Evolutionary conservation across 2,113 vertebrate genomes (phyloP).

Genomic region (Ophiodon elongatus): DNA sequence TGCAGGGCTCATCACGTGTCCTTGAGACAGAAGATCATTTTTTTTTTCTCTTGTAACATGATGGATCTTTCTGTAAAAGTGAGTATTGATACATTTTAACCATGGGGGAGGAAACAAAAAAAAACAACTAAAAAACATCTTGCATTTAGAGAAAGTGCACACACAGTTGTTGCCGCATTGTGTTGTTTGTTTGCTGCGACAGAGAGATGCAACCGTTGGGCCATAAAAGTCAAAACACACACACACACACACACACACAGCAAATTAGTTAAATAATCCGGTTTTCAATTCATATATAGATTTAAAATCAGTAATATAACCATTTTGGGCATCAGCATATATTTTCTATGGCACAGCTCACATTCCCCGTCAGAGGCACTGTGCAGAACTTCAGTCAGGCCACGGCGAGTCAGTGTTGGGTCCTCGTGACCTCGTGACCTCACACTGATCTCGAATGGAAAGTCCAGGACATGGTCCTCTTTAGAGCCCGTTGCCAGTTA

Average conservation of each 20-base stretch:
- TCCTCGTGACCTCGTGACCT: background rate
- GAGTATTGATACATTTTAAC: background rate
- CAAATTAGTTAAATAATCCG: background rate
- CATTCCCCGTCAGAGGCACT: background rate
- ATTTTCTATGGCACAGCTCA: background rate
- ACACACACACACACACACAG: background rate
- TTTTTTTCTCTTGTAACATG: background rate
- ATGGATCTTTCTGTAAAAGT: background rate
- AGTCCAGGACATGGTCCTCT: background rate
- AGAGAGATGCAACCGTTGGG: background rate
- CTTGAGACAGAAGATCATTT: background rate
- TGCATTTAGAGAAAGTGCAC: background rate
- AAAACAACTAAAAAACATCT: too few species aligned
- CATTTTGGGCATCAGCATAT: background rate
- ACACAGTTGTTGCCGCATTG: too few species aligned
- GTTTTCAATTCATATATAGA: background rate
- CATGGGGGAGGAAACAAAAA: background rate
- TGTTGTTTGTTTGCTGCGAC: too few species aligned
- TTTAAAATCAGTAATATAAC: conserved; percentile 9
- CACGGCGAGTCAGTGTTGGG: background rate
- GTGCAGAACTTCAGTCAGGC: background rate
- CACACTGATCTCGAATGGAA: background rate
- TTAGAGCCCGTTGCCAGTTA: background rate
- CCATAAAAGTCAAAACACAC: background rate
- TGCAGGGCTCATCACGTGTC: background rate